Conservation (phyloP, 2,113 vertebrate genomes). For the Aptenodytes forsteri region DNA sequence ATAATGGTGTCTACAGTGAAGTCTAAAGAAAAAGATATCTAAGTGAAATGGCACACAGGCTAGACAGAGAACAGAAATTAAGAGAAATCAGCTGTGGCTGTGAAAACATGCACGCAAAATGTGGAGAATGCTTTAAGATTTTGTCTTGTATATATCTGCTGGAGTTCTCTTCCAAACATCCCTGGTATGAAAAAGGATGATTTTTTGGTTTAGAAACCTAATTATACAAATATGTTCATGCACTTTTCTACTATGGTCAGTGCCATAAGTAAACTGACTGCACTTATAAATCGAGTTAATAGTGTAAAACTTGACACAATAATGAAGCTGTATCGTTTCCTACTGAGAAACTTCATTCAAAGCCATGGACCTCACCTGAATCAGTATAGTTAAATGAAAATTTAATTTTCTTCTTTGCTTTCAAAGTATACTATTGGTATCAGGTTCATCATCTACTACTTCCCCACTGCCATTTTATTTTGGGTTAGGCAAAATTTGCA, state of each 20-base stretch:
- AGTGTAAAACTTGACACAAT: not conserved
- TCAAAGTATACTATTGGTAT: not conserved
- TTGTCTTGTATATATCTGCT: not conserved
- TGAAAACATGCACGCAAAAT: not conserved
- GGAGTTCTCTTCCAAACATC: not conserved
- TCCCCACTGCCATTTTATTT: not conserved
- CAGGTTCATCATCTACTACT: not conserved
- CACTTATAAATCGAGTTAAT: not conserved
- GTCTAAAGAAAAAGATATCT: not conserved
- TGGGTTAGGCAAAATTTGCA: not conserved
- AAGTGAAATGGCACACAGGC: not conserved
- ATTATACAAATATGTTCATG: not conserved
- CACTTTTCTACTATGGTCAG: not conserved
- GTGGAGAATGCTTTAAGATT: not conserved
- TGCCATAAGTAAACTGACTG: not conserved
- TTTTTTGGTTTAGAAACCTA: not conserved
- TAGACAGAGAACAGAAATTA: not conserved
- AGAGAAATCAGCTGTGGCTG: not conserved
- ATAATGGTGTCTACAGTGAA: not conserved
- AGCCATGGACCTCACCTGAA: not conserved
- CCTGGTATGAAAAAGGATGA: not conserved
- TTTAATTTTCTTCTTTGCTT: not conserved
- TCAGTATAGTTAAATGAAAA: not conserved
- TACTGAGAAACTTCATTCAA: not conserved
- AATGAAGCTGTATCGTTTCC: not conserved